phyloP scores from a whole-genome alignment of 2,113 vertebrate genomes.

The Engystomops pustulosus region DNA sequence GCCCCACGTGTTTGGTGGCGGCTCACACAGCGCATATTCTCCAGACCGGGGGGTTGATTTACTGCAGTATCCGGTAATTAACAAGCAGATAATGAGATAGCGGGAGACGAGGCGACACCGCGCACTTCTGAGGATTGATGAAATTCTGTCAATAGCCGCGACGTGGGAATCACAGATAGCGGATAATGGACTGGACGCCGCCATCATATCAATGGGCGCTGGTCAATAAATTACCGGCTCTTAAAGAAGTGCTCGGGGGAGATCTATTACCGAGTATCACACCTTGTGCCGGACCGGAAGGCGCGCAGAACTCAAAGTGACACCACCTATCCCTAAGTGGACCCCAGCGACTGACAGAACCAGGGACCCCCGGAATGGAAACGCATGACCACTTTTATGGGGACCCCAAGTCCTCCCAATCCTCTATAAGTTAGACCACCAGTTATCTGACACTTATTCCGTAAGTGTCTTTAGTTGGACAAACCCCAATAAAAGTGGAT shows the following conservation, averaged over 20 bases:
- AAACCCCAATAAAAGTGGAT: too few species aligned
- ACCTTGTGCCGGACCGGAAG: too few species aligned
- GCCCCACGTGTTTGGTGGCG: not conserved
- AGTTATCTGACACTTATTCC: too few species aligned
- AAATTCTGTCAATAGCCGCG: not conserved
- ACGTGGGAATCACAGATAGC: conserved; percentile 13
- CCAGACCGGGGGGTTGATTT: not conserved
- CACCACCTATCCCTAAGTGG: too few species aligned
- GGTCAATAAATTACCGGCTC: not conserved
- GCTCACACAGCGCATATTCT: not conserved
- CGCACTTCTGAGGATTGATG: not conserved
- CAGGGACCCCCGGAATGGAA: too few species aligned
- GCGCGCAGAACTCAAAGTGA: too few species aligned
- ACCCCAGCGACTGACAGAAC: too few species aligned
- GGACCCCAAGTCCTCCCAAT: too few species aligned
- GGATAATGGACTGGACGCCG: conserved; percentile 8
- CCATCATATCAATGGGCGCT: not conserved
- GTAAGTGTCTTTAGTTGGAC: too few species aligned
- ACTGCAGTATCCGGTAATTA: not conserved
- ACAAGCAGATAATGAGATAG: conserved; percentile 2
- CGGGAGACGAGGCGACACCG: not conserved
- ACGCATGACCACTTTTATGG: too few species aligned
- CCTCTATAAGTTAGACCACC: too few species aligned
- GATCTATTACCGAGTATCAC: too few species aligned
- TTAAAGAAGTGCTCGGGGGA: not conserved